phyloP scores from a whole-genome alignment of 2,113 vertebrate genomes.

The Tringa solitaria region DNA sequence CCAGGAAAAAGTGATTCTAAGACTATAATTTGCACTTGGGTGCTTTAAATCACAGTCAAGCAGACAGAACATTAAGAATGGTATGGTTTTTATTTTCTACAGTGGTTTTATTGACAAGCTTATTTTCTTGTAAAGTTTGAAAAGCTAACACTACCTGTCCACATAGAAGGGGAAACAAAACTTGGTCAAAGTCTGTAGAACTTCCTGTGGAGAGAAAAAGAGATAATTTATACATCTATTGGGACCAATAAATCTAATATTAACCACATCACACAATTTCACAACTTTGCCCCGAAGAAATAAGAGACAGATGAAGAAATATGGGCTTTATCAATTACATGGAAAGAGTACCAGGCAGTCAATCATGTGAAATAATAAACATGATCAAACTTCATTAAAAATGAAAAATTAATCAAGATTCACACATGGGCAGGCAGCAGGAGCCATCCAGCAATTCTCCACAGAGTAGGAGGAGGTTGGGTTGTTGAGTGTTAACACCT shows the following conservation, averaged over 20 bases:
- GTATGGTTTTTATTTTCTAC: slow-evolving; percentile 75
- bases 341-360: slow-evolving; percentile 78
- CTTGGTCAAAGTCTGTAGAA: slow-evolving; percentile 89
- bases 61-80: slow-evolving; percentile 77
- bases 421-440: slow-evolving; percentile 84
- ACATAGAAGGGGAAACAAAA: slow-evolving; percentile 97
- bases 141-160: slow-evolving; percentile 89
- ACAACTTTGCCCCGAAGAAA: slow-evolving; percentile 83
- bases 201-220: slow-evolving; percentile 86
- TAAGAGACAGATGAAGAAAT: slow-evolving; percentile 87
- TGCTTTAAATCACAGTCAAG: slow-evolving; percentile 84
- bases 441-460: slow-evolving; percentile 78
- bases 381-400: slow-evolving; percentile 88
- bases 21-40: slow-evolving; percentile 69
- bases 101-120: slow-evolving; percentile 75
- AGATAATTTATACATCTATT: slow-evolving; percentile 92
- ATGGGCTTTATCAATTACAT: slow-evolving; percentile 86
- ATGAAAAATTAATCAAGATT: slow-evolving; percentile 87
- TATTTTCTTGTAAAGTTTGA: slow-evolving; percentile 74
- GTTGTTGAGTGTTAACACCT: slow-evolving; percentile 92
- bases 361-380: slow-evolving; percentile 84
- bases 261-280: slow-evolving; percentile 84
- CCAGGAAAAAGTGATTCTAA: slow-evolving; percentile 69
- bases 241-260: slow-evolving; percentile 93
- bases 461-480: slow-evolving; percentile 81